phyloP scores from a whole-genome alignment of 2,888 invertebrate genomes.

The Eurytoma adleriae region DNA sequence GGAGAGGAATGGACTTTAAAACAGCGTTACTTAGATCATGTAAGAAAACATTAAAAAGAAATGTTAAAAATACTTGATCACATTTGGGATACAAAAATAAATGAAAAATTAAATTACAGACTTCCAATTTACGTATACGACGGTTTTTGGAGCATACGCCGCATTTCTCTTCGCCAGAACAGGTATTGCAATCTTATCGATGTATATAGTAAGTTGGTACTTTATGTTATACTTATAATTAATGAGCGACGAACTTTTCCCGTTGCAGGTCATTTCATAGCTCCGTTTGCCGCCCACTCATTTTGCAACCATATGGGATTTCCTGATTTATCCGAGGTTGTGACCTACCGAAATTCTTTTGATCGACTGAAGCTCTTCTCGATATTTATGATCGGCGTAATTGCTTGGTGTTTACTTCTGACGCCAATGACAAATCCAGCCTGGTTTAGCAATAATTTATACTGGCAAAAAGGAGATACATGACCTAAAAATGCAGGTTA shows the following conservation, averaged over 20 bases:
- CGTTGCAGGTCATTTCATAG: conserved; percentile 87
- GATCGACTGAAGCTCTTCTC: conserved; percentile 81
- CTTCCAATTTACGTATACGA: conserved; percentile 94
- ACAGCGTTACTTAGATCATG: conserved; percentile 85
- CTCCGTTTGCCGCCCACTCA: conserved; percentile 92
- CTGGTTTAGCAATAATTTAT: conserved; percentile 80
- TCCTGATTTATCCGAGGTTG: conserved; percentile 88
- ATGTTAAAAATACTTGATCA: not conserved
- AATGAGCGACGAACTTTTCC: conserved; percentile 30
- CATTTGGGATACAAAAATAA: not conserved
- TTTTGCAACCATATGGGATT: conserved; percentile 99
- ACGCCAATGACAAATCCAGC: conserved; percentile 86
- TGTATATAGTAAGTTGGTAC: too few species aligned
- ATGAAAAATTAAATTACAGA: conserved; percentile 76
- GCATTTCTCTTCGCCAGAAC: conserved; percentile 94
- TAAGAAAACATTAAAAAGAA: conserved; percentile 75
- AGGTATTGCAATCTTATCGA: conserved; percentile 75
- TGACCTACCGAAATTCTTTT: conserved; percentile 79
- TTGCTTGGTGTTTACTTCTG: conserved; percentile 86
- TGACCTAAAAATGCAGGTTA: conserved; percentile 25
- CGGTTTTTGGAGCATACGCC: conserved; percentile 95
- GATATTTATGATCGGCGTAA: conserved; percentile 86
- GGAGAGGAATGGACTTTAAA: conserved; percentile 83
- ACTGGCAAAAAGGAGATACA: conserved; percentile 75
- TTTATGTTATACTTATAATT: too few species aligned